Evolutionary conservation across 2,888 invertebrate genomes (phyloP), one percentile per base, ranked within the genome.

Genomic region (Dryocosmus kuriphilus): DNA sequence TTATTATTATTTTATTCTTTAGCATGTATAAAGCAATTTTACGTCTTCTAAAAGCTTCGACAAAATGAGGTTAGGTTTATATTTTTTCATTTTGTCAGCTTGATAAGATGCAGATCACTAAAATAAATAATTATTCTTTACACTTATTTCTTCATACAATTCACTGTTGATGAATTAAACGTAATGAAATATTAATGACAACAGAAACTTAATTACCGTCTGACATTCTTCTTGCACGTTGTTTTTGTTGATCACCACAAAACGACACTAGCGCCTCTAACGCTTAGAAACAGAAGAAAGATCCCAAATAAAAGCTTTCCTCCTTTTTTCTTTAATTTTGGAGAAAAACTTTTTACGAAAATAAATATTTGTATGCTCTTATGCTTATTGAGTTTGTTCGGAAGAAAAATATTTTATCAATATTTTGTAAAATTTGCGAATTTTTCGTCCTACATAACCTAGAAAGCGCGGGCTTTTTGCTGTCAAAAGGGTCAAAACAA

Each of bases 161-260:
- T 8, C n/a, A 63, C 3, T 32, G 0, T 4, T 22, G 6, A 11
- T n/a, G 1, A 5, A 65, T 24, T 14, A 41, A 65, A 38, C 14
- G 6, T 65, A 11, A n/a, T 24, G 11, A 35, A 19, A 24, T n/a
- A 5, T 24, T 9, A 71, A 30, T 8, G 14, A 19, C 14, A 22
- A 51, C 5, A 51, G 6, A 51, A 30, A 65, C 30, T 14, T 51
- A 67, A 16, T 71, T 71, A 71, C 71, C 71, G 9, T 71, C 71
- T 30, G 71, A 71, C 71, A 71, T 71, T 51, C 19, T 65, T 65
- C 2, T 38, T 14, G 35, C 11, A n/a, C 16, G 65, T 46, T 74
- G 41, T 74, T 30, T 22, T 24, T 9, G 55, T 24, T 22, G 55
- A 46, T n/a, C 11, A 16, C 0, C 19, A n/a, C 19, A 19, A 46